phyloP scores from a whole-genome alignment of 37 sponge, comb jelly and placozoan genomes.

The Diacarnus erythraeanus region DNA sequence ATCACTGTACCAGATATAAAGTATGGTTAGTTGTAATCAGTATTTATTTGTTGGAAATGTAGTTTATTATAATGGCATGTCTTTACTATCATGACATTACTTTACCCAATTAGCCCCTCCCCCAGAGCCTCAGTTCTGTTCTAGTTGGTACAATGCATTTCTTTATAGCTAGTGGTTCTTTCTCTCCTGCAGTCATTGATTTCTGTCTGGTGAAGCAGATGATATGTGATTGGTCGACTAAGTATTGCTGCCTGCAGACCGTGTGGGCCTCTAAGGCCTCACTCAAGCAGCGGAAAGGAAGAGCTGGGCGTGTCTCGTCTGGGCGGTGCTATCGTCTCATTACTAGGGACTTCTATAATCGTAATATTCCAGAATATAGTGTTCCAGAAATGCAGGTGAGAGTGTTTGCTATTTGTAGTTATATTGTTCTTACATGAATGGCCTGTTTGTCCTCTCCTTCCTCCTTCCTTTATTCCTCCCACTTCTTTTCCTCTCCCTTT shows the following conservation, averaged over 20 bases:
- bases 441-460: too few species aligned
- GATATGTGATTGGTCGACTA: conserved; percentile 73
- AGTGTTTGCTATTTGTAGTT: too few species aligned
- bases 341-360: conserved; percentile 50
- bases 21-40: conserved; percentile 77
- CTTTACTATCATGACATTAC: too few species aligned
- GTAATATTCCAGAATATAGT: conserved; percentile 52
- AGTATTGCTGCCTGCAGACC: conserved; percentile 70
- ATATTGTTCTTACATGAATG: too few species aligned
- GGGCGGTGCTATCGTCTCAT: conserved; percentile 90
- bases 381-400: conserved; percentile 89
- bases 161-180: neutral
- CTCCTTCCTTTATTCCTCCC: neutral
- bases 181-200: conserved; percentile 73
- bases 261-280: conserved; percentile 90
- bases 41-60: neutral
- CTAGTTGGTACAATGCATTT: neutral
- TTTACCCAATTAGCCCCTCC: too few species aligned
- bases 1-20: conserved; percentile 96
- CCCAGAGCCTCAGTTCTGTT: neutral
- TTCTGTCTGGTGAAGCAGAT: conserved; percentile 96
- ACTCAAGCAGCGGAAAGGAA: conserved; percentile 84
- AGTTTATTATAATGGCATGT: neutral
- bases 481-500: too few species aligned
- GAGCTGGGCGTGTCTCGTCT: conserved; percentile 90